A percentile compares a stretch with the other conserved stretches of the same genome.
These are phyloP conservation scores for Cryptus armator DNA, from an alignment of 2,888 invertebrate genomes.

Conservation along the genomic window DNA sequence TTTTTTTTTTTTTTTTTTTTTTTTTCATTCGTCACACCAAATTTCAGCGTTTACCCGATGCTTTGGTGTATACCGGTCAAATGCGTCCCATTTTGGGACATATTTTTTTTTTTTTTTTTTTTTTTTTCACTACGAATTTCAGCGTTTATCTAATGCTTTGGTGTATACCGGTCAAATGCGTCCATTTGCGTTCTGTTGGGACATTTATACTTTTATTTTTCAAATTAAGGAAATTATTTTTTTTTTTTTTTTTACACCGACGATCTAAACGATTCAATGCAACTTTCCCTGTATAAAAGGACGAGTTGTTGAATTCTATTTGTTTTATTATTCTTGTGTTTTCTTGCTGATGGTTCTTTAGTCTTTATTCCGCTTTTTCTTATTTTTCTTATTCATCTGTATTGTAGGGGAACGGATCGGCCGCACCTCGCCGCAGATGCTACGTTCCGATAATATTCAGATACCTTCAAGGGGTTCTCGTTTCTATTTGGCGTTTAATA, in stretches of 20 bases:
- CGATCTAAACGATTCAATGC: constrained; percentile 58
- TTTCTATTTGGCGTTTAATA: constrained; percentile 41
- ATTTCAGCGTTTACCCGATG: too few relatives aligned
- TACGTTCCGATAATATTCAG: constrained; percentile 61
- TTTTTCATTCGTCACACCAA: neutral
- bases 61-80: too few relatives aligned
- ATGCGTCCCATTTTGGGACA: too few relatives aligned
- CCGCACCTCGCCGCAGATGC: constrained; percentile 63
- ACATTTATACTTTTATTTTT: neutral
- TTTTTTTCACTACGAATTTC: too few relatives aligned
- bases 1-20: constrained; percentile 1
- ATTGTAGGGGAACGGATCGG: constrained; percentile 43
- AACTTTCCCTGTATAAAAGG: constrained; percentile 49
- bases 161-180: constrained; percentile 1
- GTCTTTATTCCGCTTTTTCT: neutral
- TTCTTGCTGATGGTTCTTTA: constrained; percentile 6
- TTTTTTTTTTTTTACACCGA: constrained; percentile 52
- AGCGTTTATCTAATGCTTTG: constrained; percentile 1
- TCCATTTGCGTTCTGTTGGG: constrained; percentile 7
- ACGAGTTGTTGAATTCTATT: constrained; percentile 12
- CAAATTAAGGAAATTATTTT: neutral
- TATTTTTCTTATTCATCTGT: constrained; percentile 13
- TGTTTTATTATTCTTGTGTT: constrained; percentile 19
- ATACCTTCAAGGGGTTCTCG: constrained; percentile 46
- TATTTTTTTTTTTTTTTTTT: too few relatives aligned